Conservation (phyloP, 2,797 vertebrate species). For the Psittacula echo region DNA sequence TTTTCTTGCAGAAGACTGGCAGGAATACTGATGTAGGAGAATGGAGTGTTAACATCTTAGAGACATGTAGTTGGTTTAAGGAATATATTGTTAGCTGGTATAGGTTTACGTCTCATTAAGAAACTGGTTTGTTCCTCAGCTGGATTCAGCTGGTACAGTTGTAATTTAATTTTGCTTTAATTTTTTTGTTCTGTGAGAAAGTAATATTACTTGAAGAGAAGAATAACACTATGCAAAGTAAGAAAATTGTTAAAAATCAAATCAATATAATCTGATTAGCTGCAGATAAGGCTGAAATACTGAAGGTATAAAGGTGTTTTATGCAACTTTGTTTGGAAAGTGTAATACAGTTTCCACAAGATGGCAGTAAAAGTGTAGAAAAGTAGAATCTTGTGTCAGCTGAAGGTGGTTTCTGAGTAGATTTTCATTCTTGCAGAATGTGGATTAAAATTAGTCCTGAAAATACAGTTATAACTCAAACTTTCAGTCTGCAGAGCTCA, state of each 20-base stretch:
- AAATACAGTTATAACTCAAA: background rate
- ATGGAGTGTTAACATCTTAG: background rate
- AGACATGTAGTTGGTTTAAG: background rate
- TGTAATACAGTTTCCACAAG: constrained; percentile 27
- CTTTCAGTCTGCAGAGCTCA: background rate
- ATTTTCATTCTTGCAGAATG: background rate
- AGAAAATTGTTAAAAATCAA: background rate
- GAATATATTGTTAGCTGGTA: background rate
- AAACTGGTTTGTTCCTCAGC: background rate
- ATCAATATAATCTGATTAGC: background rate
- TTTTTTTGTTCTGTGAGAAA: background rate
- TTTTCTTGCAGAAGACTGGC: background rate
- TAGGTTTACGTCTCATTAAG: background rate
- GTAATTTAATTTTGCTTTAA: background rate
- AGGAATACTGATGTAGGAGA: background rate
- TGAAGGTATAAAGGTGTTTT: background rate
- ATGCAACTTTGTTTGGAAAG: background rate
- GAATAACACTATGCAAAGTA: background rate
- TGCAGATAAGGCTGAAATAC: background rate
- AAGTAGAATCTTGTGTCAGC: background rate
- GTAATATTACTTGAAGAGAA: background rate
- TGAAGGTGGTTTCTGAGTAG: background rate
- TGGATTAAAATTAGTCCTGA: background rate
- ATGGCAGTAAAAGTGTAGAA: constrained; percentile 53
- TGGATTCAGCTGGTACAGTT: background rate